phyloP scores from a whole-genome alignment of 2,113 vertebrate species.

The Promerops cafer region DNA sequence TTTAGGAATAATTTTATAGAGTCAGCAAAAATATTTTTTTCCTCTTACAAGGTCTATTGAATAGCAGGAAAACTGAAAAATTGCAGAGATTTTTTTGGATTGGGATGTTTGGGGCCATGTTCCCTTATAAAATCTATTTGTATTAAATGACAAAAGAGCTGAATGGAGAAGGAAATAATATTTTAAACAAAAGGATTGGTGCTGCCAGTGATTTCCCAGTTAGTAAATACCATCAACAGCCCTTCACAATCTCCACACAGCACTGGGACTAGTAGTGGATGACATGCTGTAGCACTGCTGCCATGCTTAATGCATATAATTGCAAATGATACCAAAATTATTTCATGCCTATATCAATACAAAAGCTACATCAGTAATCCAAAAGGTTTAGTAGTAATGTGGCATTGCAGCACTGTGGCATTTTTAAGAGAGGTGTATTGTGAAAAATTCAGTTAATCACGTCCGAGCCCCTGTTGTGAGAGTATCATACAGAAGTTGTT shows the following conservation, averaged over 20 bases:
- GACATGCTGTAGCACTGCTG: neutral
- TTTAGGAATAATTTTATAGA: neutral
- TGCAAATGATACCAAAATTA: neutral
- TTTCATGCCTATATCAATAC: neutral
- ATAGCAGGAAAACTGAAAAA: neutral
- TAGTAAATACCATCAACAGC: neutral
- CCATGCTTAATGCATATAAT: neutral
- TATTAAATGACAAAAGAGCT: neutral
- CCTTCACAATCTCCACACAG: neutral
- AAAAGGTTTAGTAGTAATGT: neutral
- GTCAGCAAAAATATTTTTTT: neutral
- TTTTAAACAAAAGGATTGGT: neutral
- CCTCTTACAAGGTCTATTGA: neutral
- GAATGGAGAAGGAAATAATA: neutral
- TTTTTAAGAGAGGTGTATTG: neutral
- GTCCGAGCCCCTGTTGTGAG: neutral
- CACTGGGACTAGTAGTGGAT: neutral
- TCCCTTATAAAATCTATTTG: neutral
- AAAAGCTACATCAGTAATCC: neutral
- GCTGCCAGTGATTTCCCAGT: neutral
- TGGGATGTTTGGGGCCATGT: neutral
- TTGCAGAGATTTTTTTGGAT: neutral
- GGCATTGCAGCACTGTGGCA: neutral
- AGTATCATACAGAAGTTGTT: neutral
- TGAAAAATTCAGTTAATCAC: neutral